Percentiles rank a stretch among this genome's conserved stretches.
phyloP scores from a whole-genome alignment of 37 sponge, comb jelly and placozoan genomes.

The Amphimedon queenslandica region DNA sequence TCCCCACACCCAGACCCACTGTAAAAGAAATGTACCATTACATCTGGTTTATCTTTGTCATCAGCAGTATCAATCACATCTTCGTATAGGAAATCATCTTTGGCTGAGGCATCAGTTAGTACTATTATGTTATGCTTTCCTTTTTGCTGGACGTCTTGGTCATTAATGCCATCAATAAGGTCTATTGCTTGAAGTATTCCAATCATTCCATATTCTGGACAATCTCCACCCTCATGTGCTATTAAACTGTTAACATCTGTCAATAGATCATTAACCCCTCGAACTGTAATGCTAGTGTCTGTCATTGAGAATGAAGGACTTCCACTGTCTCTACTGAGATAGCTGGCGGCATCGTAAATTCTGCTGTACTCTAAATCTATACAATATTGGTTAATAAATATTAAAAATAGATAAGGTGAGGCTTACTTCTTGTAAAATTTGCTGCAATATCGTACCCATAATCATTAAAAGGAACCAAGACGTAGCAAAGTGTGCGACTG shows the following conservation, averaged over 20 bases:
- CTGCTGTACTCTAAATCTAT: background rate
- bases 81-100: constrained; percentile 6
- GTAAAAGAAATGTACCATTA: constrained; percentile 31
- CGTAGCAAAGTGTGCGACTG: background rate
- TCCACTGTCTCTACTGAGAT: background rate
- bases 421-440: background rate
- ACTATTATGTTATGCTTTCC: constrained; percentile 19
- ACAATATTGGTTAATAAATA: background rate
- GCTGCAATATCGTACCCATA: background rate
- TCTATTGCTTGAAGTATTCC: constrained; percentile 10
- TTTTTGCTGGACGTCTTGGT: background rate
- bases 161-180: background rate
- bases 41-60: background rate
- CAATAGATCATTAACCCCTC: constrained; percentile 9
- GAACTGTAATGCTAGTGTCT: background rate
- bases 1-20: constrained; percentile 5
- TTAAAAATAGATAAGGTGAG: background rate
- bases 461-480: constrained; percentile 3
- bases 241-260: constrained; percentile 1
- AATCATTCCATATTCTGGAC: constrained; percentile 27
- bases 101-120: constrained; percentile 32
- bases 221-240: constrained; percentile 42
- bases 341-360: background rate
- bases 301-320: background rate
- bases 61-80: constrained; percentile 7